These are phyloP conservation scores for Dromococcyx pavoninus DNA, from an alignment of 2,797 vertebrate species.

Conservation along the genomic window DNA sequence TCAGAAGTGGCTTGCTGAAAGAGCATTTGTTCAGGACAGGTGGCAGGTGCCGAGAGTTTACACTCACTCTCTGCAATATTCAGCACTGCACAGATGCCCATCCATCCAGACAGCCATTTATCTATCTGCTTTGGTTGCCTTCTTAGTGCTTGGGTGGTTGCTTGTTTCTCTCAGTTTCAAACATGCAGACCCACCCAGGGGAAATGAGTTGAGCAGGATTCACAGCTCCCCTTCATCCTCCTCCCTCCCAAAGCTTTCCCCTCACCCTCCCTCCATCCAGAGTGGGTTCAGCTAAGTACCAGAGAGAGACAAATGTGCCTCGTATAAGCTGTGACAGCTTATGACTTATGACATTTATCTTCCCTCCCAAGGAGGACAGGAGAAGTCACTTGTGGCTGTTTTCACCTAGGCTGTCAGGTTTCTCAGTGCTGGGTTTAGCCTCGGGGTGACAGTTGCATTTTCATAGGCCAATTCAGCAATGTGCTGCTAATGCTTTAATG, in stretches of 20 bases:
- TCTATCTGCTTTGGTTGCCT: not conserved
- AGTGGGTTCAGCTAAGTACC: not conserved
- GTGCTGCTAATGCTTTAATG: not conserved
- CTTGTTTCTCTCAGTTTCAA: not conserved
- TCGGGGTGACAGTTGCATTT: not conserved
- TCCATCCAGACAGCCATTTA: not conserved
- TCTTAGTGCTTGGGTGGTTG: rapidly evolving
- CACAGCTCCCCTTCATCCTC: not conserved
- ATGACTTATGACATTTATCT: conserved; percentile 68
- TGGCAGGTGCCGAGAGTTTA: too few species aligned
- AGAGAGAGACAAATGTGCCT: conserved; percentile 34
- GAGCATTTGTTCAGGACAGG: not conserved
- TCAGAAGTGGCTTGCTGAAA: not conserved
- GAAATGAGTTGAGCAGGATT: not conserved
- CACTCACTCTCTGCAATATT: not conserved
- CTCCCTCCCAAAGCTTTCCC: not conserved
- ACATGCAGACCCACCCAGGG: not conserved
- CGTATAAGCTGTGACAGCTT: not conserved
- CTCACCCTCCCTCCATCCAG: not conserved
- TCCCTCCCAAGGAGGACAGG: not conserved
- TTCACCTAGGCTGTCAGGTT: conserved; percentile 45
- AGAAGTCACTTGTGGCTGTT: conserved; percentile 49
- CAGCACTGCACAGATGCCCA: not conserved
- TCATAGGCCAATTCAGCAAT: not conserved
- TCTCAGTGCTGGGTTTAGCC: not conserved